Conservation (phyloP, 2,888 invertebrate genomes). For the Euspilapteryx auroguttella region DNA sequence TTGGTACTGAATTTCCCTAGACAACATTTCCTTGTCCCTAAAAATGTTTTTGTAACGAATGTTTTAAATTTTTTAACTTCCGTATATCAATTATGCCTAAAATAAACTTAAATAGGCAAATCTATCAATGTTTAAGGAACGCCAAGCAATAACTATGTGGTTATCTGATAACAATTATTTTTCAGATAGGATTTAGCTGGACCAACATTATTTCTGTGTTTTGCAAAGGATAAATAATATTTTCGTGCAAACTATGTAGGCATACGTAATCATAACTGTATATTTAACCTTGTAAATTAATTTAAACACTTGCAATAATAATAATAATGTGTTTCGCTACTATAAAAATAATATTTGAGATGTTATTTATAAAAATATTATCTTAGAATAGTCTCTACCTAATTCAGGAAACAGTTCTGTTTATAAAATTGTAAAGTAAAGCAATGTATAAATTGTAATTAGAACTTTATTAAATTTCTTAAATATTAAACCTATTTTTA, state of each 20-base stretch:
- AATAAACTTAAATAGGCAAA: too few species aligned
- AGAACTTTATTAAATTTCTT: conserved; percentile 59
- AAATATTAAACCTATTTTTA: conserved; percentile 18
- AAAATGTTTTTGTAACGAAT: too few species aligned
- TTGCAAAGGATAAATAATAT: conserved; percentile 29
- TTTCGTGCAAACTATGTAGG: conserved; percentile 27
- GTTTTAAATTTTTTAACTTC: too few species aligned
- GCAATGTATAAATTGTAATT: conserved; percentile 56
- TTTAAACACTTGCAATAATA: conserved; percentile 55
- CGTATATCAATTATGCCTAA: too few species aligned
- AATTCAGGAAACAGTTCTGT: conserved; percentile 26
- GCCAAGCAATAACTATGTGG: conserved; percentile 39
- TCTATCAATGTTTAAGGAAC: too few species aligned
- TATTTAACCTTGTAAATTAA: conserved; percentile 36
- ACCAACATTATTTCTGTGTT: conserved; percentile 55
- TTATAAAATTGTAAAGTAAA: conserved; percentile 36
- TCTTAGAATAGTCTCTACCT: conserved; percentile 23
- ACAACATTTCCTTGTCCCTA: too few species aligned
- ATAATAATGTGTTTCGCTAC: conserved; percentile 29
- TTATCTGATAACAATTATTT: conserved; percentile 39
- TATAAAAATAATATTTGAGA: conserved; percentile 25
- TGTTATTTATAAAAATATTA: conserved; percentile 45
- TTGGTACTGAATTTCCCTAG: too few species aligned
- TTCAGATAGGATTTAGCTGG: conserved; percentile 57
- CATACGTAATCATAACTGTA: conserved; percentile 32